phyloP scores from a whole-genome alignment of 2,797 vertebrate species.

The Aldrovandia affinis region DNA sequence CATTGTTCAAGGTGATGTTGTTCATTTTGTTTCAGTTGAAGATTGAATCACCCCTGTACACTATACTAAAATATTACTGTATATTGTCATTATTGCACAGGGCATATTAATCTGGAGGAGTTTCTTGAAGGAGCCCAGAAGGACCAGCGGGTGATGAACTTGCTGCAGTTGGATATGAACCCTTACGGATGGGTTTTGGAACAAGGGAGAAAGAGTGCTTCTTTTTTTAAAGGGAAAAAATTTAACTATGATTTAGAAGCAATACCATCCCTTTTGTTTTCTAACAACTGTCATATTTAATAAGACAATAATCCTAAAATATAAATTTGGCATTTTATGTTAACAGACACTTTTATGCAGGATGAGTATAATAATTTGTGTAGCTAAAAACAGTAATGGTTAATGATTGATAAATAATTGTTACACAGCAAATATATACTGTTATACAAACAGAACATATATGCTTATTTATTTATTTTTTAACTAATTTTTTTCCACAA shows the following conservation, averaged over 20 bases:
- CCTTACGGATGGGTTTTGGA: constrained; percentile 71
- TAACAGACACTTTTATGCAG: neutral
- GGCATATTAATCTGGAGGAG: constrained; percentile 67
- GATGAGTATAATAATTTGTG: neutral
- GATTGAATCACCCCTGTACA: too few relatives aligned
- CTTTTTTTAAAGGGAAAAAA: constrained; percentile 56
- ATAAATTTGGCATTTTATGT: neutral
- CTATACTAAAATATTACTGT: too few relatives aligned
- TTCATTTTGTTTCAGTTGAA: too few relatives aligned
- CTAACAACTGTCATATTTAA: neutral
- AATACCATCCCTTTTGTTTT: neutral
- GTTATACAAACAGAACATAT: too few relatives aligned
- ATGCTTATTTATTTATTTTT: too few relatives aligned
- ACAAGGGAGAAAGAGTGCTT: constrained; percentile 68
- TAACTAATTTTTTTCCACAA: too few relatives aligned
- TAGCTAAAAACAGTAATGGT: too few relatives aligned
- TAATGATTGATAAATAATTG: too few relatives aligned
- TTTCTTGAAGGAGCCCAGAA: constrained; percentile 69
- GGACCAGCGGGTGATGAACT: constrained; percentile 74
- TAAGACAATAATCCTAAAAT: neutral
- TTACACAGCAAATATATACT: too few relatives aligned
- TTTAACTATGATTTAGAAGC: neutral
- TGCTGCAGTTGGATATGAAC: constrained; percentile 75
- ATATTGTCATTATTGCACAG: constrained; percentile 44
- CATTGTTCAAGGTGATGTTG: too few relatives aligned